Percentiles rank a stretch among this genome's conserved stretches.
phyloP scores from a whole-genome alignment of 2,797 vertebrate species.

The Harpagifer antarcticus region DNA sequence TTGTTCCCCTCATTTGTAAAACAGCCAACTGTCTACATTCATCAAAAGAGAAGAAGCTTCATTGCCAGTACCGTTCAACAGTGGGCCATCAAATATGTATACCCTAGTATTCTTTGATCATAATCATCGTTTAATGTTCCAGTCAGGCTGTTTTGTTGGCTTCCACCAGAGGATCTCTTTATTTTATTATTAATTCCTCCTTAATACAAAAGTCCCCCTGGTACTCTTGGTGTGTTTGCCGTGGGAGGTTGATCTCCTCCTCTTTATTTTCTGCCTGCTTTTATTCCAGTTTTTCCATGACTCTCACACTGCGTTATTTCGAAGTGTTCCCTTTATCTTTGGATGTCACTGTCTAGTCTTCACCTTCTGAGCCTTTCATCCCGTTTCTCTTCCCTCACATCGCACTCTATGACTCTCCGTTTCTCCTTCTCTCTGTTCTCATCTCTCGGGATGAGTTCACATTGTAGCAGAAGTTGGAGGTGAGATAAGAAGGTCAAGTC shows the following conservation, averaged over 20 bases:
- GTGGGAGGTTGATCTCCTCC: slow-evolving; percentile 42
- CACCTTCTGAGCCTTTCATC: slow-evolving; percentile 22
- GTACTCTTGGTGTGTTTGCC: slow-evolving; percentile 37
- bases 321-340: slow-evolving; percentile 21
- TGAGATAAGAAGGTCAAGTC: slow-evolving; percentile 39
- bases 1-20: slow-evolving; percentile 60
- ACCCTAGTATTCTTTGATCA: slow-evolving; percentile 68
- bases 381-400: slow-evolving; percentile 15
- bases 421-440: slow-evolving; percentile 21
- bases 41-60: slow-evolving; percentile 52
- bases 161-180: slow-evolving; percentile 42
- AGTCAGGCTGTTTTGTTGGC: slow-evolving; percentile 54
- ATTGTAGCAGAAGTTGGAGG: slow-evolving; percentile 27
- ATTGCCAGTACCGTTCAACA: slow-evolving; percentile 18
- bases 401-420: background rate
- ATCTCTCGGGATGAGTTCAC: slow-evolving; percentile 46
- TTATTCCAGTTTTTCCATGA: slow-evolving; percentile 27
- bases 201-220: slow-evolving; percentile 30
- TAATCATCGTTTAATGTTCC: slow-evolving; percentile 62
- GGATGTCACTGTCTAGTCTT: slow-evolving; percentile 24
- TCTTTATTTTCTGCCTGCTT: slow-evolving; percentile 41
- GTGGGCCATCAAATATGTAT: slow-evolving; percentile 74
- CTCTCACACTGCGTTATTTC: slow-evolving; percentile 10
- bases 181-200: slow-evolving; percentile 42
- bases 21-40: slow-evolving; percentile 62